Evolutionary conservation across 1,140 invertebrate species (phyloP).

Genomic region (Apocrypta bakeri): DNA sequence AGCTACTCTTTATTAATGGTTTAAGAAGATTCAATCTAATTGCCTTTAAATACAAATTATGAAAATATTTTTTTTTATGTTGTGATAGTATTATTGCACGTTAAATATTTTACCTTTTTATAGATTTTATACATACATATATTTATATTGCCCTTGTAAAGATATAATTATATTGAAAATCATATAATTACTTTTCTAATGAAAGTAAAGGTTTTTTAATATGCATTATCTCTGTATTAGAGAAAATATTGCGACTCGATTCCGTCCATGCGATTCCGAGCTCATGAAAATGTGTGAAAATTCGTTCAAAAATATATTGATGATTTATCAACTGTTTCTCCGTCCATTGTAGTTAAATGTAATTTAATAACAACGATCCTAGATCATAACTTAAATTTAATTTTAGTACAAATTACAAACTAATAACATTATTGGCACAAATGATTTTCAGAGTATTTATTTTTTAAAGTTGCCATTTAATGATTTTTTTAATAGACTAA

Average conservation of each 20-base stretch:
- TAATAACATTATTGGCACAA: neutral
- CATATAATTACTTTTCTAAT: neutral
- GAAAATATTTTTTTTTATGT: neutral
- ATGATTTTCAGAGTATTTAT: neutral
- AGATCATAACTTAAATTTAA: neutral
- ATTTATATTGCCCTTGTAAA: neutral
- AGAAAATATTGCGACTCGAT: neutral
- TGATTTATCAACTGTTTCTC: conserved; percentile 34
- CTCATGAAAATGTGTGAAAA: neutral
- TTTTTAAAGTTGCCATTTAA: neutral
- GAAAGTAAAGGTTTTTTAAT: neutral
- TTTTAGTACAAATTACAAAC: neutral
- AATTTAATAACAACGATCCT: neutral
- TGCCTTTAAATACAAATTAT: neutral
- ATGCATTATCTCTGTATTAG: neutral
- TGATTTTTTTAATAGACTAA: neutral
- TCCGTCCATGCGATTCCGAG: neutral
- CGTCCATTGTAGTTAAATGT: conserved; percentile 32
- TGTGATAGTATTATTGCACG: neutral
- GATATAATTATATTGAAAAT: neutral
- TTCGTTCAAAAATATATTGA: neutral
- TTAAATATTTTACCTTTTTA: neutral
- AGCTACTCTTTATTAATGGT: neutral
- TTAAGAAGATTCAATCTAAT: neutral
- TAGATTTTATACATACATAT: neutral